Percentiles rank a stretch among this genome's conserved stretches.
These are phyloP conservation scores for Paracanthobrama guichenoti DNA, from an alignment of 2,113 vertebrate species.

Conservation along the genomic window DNA sequence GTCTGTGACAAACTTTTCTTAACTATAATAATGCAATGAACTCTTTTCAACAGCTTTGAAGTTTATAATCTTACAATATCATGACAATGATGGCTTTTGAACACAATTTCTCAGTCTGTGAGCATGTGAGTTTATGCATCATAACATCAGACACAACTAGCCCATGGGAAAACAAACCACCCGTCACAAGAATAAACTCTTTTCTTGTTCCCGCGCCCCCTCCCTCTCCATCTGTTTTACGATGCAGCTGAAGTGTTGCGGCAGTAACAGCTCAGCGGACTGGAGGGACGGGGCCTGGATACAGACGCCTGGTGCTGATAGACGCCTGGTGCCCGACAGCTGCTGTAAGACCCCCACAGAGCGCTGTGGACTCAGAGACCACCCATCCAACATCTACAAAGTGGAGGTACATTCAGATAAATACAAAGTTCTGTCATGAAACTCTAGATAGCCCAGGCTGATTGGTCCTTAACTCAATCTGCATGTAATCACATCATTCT, in stretches of 20 bases:
- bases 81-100: constrained; percentile 2
- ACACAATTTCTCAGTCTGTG: neutral
- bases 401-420: constrained; percentile 77
- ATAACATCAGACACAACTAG: neutral
- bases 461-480: too few relatives aligned
- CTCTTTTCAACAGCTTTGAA: neutral
- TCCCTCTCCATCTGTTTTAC: neutral
- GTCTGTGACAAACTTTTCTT: neutral
- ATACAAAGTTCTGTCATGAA: too few relatives aligned
- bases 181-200: constrained; percentile 11
- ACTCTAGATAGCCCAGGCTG: too few relatives aligned
- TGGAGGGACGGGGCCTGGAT: constrained; percentile 87
- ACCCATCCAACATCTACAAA: constrained; percentile 97
- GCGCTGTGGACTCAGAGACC: constrained; percentile 85
- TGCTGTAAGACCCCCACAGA: constrained; percentile 89
- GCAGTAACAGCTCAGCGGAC: constrained; percentile 88
- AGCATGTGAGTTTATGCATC: constrained; percentile 8
- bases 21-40: neutral
- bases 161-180: neutral
- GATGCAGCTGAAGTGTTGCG: constrained; percentile 90
- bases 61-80: neutral
- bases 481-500: too few relatives aligned
- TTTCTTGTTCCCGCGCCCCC: neutral
- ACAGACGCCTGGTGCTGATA: constrained; percentile 41
- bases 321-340: constrained; percentile 87